A percentile compares a stretch with the other conserved stretches of the same genome.
These are phyloP conservation scores for Microcebus ravelobensis DNA, from an alignment of 2,113 vertebrate species.

Conservation along the genomic window DNA sequence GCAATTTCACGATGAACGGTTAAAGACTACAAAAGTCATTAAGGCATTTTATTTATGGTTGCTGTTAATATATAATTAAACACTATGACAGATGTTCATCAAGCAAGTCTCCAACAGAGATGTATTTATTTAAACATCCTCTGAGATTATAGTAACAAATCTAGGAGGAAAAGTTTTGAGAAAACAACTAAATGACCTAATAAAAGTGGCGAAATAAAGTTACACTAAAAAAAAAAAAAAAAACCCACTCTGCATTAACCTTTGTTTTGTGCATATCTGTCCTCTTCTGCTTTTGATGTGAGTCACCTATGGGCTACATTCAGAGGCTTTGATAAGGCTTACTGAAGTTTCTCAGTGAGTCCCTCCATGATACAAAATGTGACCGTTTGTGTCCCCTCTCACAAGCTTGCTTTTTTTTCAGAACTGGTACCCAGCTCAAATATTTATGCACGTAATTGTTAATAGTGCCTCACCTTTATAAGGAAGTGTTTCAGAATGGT, in stretches of 20 bases:
- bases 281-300: not conserved
- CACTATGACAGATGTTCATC: conserved; percentile 21
- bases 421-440: not conserved
- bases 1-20: conserved; percentile 33
- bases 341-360: not conserved
- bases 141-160: conserved; percentile 14
- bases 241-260: not conserved
- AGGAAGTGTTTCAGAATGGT: not conserved
- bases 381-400: not conserved
- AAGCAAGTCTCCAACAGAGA: not conserved
- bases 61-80: conserved; percentile 66
- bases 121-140: not conserved
- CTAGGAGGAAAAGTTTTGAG: conserved; percentile 24
- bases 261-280: not conserved
- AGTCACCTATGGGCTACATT: not conserved
- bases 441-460: not conserved
- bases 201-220: conserved; percentile 27
- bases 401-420: not conserved
- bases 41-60: not conserved
- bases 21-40: conserved; percentile 38
- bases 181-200: conserved; percentile 9
- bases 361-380: not conserved
- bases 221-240: not conserved
- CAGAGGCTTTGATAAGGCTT: not conserved
- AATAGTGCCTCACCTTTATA: not conserved